phyloP scores from a whole-genome alignment of 2,113 vertebrate species.

The Tragulus kanchil region DNA sequence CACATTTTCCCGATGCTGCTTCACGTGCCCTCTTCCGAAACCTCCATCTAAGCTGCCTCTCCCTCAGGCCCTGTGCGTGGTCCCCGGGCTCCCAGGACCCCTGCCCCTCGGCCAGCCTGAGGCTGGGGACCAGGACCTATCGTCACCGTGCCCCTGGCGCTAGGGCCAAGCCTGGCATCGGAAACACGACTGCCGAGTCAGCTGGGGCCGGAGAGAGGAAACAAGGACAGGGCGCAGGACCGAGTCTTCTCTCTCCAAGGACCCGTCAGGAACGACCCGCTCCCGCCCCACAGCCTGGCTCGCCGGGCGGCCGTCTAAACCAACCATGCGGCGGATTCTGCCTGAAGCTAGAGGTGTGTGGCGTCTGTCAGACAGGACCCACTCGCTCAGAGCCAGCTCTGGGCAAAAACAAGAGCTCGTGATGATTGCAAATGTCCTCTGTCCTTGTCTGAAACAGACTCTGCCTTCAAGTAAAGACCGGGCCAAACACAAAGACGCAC shows the following conservation, averaged over 20 bases:
- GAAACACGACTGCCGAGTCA: background rate
- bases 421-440: background rate
- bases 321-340: rapidly evolving
- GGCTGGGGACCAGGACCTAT: background rate
- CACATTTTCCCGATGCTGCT: rapidly evolving
- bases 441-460: background rate
- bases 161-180: background rate
- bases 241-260: rapidly evolving
- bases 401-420: background rate
- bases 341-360: too few species aligned
- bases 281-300: background rate
- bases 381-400: background rate
- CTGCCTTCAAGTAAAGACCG: background rate
- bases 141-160: background rate
- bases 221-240: background rate
- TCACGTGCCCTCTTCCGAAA: background rate
- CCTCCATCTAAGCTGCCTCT: background rate
- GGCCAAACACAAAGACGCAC: rapidly evolving
- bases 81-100: background rate
- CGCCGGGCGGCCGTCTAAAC: rapidly evolving
- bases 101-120: background rate
- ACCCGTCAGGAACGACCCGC: background rate
- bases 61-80: rapidly evolving
- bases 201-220: background rate
- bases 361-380: background rate